phyloP scores from a whole-genome alignment of 2,888 invertebrate genomes.

The Scrobipalpa atriplicella region DNA sequence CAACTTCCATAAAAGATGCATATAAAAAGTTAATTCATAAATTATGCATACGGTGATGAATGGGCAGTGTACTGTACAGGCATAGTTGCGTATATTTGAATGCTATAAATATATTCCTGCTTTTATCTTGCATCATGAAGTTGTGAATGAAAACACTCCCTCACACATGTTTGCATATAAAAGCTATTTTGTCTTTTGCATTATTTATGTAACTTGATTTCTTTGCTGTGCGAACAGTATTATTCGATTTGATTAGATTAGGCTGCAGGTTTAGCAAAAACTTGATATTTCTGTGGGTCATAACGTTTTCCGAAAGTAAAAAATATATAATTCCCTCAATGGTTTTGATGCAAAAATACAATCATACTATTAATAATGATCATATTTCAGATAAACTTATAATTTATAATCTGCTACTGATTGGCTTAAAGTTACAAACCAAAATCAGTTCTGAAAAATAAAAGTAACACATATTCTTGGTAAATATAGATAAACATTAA shows the following conservation, averaged over 20 bases:
- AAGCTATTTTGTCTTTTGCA: not conserved
- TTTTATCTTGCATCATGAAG: slow-evolving; percentile 55
- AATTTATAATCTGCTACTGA: too few species aligned
- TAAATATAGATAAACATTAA: too few species aligned
- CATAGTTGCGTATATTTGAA: slow-evolving; percentile 50
- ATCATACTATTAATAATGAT: too few species aligned
- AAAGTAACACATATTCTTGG: too few species aligned
- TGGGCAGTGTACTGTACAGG: slow-evolving; percentile 42
- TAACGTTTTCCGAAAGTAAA: too few species aligned
- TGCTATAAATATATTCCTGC: slow-evolving; percentile 48
- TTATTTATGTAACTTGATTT: not conserved
- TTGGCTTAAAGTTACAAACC: too few species aligned
- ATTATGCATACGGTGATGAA: slow-evolving; percentile 71
- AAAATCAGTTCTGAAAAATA: too few species aligned
- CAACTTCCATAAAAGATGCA: not conserved
- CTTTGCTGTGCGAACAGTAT: not conserved
- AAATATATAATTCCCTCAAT: too few species aligned
- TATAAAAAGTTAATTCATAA: slow-evolving; percentile 23
- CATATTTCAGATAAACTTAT: too few species aligned
- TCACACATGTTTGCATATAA: slow-evolving; percentile 13
- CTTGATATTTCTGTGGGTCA: too few species aligned
- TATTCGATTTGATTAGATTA: not conserved
- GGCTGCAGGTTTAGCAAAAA: too few species aligned
- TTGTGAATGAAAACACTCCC: slow-evolving; percentile 48
- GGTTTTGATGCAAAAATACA: too few species aligned